These are phyloP conservation scores for Paragorgia papillata DNA, from an alignment of 92 coral and sea anemone genomes.

Conservation along the genomic window DNA sequence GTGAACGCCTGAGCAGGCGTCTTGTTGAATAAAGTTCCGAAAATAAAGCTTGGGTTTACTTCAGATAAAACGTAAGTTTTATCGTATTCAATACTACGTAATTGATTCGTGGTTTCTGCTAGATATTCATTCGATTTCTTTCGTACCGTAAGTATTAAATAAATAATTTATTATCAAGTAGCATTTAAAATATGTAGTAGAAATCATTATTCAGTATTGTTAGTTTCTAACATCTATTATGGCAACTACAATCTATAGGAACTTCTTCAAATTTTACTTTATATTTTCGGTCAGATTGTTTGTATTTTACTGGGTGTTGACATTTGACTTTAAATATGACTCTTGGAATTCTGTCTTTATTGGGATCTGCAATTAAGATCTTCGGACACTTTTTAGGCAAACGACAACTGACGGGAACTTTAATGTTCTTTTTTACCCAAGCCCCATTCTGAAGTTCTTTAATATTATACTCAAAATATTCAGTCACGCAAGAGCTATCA, in stretches of 20 bases:
- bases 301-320: not conserved
- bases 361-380: not conserved
- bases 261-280: not conserved
- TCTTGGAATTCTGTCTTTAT: not conserved
- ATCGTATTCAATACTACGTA: no score
- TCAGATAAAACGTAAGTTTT: no score
- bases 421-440: not conserved
- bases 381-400: not conserved
- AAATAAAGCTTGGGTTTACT: no score
- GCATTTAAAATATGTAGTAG: no score
- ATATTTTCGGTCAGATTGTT: not conserved
- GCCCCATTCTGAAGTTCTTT: not conserved
- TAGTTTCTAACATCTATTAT: no score
- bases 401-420: conserved; percentile 5
- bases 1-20: no score
- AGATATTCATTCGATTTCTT: no score
- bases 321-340: not conserved
- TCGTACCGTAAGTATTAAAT: no score
- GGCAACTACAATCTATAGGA: not conserved
- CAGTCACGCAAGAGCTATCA: not conserved
- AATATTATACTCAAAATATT: not conserved
- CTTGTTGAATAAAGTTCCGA: no score
- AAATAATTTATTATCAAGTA: no score
- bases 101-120: no score
- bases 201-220: no score